Conservation (phyloP, 2,797 vertebrate genomes). For the Xerus rutilus region DNA sequence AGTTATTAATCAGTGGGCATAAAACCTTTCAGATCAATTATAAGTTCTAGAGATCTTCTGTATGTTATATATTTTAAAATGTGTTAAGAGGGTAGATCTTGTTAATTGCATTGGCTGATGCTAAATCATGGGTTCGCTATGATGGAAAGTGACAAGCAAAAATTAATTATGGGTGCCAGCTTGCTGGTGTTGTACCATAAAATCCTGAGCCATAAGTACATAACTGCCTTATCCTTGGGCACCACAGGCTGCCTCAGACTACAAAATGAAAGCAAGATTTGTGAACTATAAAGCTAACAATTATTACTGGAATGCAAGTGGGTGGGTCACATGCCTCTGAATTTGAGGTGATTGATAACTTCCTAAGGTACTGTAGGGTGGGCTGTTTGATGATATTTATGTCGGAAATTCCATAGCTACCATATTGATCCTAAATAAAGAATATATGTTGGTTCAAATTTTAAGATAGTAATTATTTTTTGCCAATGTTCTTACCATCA, state of each 20-base stretch:
- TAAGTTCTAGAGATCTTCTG: background rate
- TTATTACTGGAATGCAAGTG: background rate
- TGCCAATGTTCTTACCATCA: background rate
- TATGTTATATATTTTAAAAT: background rate
- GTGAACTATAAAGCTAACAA: background rate
- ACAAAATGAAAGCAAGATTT: background rate
- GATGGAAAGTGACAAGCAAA: background rate
- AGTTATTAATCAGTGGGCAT: background rate
- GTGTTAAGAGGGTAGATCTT: background rate
- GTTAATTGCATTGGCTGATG: background rate
- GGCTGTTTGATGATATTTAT: background rate
- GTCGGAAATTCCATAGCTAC: background rate
- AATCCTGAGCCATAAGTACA: background rate
- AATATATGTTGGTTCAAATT: background rate
- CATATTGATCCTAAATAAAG: constrained; percentile 16
- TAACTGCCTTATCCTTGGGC: no score
- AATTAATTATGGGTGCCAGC: background rate
- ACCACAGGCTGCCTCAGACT: background rate
- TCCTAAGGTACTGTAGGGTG: background rate
- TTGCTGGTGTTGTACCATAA: background rate
- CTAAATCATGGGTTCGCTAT: background rate
- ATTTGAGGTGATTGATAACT: background rate
- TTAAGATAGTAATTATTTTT: background rate
- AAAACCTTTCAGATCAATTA: background rate
- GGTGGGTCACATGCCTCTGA: background rate